A percentile compares a stretch with the other conserved stretches of the same genome.
Conservation (phyloP, 2,888 invertebrate genomes). For the Empis livida region DNA sequence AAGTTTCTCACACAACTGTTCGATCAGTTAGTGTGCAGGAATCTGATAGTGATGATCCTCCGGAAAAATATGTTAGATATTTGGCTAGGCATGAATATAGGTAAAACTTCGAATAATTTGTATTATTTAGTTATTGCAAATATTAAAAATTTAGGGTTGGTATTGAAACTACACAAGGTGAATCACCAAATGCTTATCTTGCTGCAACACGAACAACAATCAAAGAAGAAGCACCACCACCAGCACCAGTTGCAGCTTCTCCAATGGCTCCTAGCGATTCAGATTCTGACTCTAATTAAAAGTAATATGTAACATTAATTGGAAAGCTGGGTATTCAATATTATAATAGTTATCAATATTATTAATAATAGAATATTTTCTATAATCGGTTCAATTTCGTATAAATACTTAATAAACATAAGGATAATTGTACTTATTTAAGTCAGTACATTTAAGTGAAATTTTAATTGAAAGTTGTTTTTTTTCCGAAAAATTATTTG, state of each 20-base stretch:
- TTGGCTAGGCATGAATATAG: slow-evolving; percentile 90
- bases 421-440: no score
- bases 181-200: slow-evolving; percentile 54
- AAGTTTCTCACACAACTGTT: slow-evolving; percentile 88
- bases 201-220: slow-evolving; percentile 43
- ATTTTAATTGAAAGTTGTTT: no score
- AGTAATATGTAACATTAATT: neutral
- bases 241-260: slow-evolving; percentile 34
- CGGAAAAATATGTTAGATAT: slow-evolving; percentile 96
- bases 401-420: no score
- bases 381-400: no score
- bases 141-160: slow-evolving; percentile 53
- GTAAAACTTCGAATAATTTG: slow-evolving; percentile 34
- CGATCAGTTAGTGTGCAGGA: slow-evolving; percentile 84
- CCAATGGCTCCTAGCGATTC: slow-evolving; percentile 39
- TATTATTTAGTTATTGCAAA: neutral
- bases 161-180: slow-evolving; percentile 73
- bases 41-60: slow-evolving; percentile 76
- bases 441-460: no score
- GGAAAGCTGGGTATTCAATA: no score
- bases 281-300: slow-evolving; percentile 43
- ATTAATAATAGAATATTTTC: no score
- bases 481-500: no score
- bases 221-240: slow-evolving; percentile 29
- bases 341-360: no score